Percentiles rank a stretch among this genome's conserved stretches.
phyloP scores from a whole-genome alignment of 1,140 invertebrate genomes.

The Brachionus paranguensis region DNA sequence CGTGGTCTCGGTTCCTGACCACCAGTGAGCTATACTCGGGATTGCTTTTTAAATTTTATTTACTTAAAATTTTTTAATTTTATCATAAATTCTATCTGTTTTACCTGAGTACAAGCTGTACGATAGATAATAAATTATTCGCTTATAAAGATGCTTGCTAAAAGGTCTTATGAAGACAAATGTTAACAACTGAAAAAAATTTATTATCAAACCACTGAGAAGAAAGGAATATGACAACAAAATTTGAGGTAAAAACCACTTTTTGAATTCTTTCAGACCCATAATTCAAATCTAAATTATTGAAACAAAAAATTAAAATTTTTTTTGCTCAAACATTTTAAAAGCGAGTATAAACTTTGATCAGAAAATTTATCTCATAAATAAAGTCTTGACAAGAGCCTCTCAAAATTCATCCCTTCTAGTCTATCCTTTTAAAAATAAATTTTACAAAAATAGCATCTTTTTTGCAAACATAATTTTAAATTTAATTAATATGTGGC shows the following conservation, averaged over 20 bases:
- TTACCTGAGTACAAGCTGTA: slow-evolving; percentile 71
- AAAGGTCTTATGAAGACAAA: slow-evolving; percentile 51
- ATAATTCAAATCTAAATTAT: slow-evolving; percentile 11
- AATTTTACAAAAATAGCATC: neutral
- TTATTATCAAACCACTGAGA: slow-evolving; percentile 77
- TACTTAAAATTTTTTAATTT: slow-evolving; percentile 38
- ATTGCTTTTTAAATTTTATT: slow-evolving; percentile 63
- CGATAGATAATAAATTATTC: slow-evolving; percentile 81
- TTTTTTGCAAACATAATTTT: neutral
- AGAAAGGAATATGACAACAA: slow-evolving; percentile 81
- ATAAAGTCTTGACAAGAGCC: neutral
- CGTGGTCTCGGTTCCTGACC: slow-evolving; percentile 68
- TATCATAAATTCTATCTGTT: slow-evolving; percentile 58
- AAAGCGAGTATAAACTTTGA: neutral
- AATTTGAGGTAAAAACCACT: slow-evolving; percentile 60
- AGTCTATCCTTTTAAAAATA: neutral
- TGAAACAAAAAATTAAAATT: neutral
- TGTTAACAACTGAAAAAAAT: slow-evolving; percentile 59
- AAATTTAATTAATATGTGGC: neutral
- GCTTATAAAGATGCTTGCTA: slow-evolving; percentile 63
- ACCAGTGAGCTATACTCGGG: slow-evolving; percentile 86
- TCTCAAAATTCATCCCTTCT: neutral
- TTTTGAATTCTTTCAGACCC: slow-evolving; percentile 42
- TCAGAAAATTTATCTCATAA: neutral
- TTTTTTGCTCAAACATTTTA: neutral